Evolutionary conservation across 2,888 invertebrate genomes (phyloP).

Genomic region (Belgica antarctica): DNA sequence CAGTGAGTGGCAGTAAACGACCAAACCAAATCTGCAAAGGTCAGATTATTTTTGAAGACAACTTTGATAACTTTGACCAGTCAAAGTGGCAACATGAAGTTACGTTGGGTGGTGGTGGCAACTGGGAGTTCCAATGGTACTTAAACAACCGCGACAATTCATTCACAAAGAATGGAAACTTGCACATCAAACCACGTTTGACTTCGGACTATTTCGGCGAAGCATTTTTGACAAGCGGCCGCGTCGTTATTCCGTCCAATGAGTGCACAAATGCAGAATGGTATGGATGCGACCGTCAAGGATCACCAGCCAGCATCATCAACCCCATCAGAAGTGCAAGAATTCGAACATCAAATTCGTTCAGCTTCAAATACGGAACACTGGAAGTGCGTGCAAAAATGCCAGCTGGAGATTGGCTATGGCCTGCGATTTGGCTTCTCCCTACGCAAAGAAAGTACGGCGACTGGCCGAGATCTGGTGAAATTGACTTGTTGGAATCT

Average conservation of each 20-base stretch:
- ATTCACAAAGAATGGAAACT: conserved; percentile 56
- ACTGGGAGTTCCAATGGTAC: conserved; percentile 56
- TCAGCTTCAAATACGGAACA: conserved; percentile 65
- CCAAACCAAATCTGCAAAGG: conserved; percentile 50
- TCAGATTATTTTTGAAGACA: conserved; percentile 62
- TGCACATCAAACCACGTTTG: conserved; percentile 62
- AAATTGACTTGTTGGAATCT: conserved; percentile 68
- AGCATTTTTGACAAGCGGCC: conserved; percentile 58
- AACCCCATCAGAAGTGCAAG: conserved; percentile 69
- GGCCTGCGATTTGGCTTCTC: background rate
- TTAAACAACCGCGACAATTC: conserved; percentile 66
- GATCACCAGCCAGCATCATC: conserved; percentile 57
- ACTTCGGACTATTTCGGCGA: conserved; percentile 59
- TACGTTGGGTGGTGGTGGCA: conserved; percentile 63
- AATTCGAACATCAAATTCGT: conserved; percentile 62
- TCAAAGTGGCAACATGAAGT: conserved; percentile 66
- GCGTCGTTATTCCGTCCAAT: conserved; percentile 1
- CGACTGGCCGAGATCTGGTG: conserved; percentile 69
- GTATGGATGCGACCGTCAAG: conserved; percentile 62
- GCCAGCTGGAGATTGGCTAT: conserved; percentile 68
- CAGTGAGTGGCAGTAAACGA: background rate
- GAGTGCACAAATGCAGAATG: conserved; percentile 59
- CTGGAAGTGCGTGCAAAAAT: conserved; percentile 66
- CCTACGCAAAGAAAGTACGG: conserved; percentile 56
- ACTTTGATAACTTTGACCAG: conserved; percentile 61